These are phyloP conservation scores for Silurus meridionalis DNA, from an alignment of 2,113 vertebrate genomes.

Conservation along the genomic window DNA sequence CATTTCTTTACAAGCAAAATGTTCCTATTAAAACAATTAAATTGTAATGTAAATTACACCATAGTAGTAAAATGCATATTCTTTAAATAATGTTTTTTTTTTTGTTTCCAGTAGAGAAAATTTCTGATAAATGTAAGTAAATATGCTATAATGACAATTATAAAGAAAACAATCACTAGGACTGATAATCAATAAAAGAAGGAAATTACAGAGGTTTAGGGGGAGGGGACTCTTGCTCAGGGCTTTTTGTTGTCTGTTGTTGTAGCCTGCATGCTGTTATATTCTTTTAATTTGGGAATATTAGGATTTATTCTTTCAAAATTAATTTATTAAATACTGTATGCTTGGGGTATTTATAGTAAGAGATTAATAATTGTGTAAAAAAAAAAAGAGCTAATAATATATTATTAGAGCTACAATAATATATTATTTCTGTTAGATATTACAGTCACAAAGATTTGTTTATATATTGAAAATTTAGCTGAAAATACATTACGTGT, in stretches of 20 bases:
- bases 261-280: background rate
- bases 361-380: background rate
- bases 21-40: background rate
- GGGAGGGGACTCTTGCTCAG: background rate
- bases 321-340: background rate
- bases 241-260: background rate
- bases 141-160: background rate
- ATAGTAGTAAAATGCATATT: background rate
- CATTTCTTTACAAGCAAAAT: background rate
- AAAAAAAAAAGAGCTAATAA: background rate
- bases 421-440: background rate
- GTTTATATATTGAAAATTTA: background rate
- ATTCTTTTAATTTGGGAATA: conserved; percentile 6
- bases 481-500: background rate
- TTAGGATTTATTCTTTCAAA: background rate
- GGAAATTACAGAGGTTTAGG: background rate
- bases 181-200: conserved; percentile 35
- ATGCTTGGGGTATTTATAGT: background rate
- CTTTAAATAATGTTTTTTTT: background rate
- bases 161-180: background rate
- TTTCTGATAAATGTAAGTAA: background rate
- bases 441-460: background rate
- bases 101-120: background rate
- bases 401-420: background rate
- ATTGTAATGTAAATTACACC: conserved; percentile 4